Conservation (phyloP, 64 coral and sea anemone genomes). For the Porites lutea region DNA sequence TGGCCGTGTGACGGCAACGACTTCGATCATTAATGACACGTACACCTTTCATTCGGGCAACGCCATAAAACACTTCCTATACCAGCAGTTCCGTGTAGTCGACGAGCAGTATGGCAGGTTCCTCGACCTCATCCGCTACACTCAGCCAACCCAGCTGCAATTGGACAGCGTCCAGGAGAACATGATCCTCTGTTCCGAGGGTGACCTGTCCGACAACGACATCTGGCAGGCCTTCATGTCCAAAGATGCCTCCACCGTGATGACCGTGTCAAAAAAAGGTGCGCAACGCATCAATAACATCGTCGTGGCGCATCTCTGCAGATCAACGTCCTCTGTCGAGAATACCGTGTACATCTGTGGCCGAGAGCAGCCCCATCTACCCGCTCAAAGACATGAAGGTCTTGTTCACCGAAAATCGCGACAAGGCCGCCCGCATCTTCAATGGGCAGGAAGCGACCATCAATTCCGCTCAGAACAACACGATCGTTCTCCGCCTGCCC, state of each 20-base stretch:
- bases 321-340: not conserved
- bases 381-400: not conserved
- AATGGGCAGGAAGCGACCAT: slow-evolving; percentile 26
- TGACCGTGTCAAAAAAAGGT: slow-evolving; percentile 5
- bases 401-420: slow-evolving; percentile 23
- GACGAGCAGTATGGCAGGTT: not conserved
- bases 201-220: not conserved
- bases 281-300: not conserved
- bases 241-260: not conserved
- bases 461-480: not conserved
- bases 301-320: not conserved
- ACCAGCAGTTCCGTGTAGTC: not conserved
- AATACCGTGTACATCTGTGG: not conserved
- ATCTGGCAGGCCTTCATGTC: not conserved
- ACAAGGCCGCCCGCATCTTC: slow-evolving; percentile 8
- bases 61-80: not conserved
- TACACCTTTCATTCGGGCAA: not conserved
- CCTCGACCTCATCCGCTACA: not conserved
- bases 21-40: not conserved
- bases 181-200: not conserved
- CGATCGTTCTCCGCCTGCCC: not conserved
- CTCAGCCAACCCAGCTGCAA: not conserved
- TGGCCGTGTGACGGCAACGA: not conserved
- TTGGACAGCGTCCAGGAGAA: not conserved
- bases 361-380: not conserved